phyloP scores from a whole-genome alignment of 2,797 vertebrate genomes.

The Artibeus lituratus region DNA sequence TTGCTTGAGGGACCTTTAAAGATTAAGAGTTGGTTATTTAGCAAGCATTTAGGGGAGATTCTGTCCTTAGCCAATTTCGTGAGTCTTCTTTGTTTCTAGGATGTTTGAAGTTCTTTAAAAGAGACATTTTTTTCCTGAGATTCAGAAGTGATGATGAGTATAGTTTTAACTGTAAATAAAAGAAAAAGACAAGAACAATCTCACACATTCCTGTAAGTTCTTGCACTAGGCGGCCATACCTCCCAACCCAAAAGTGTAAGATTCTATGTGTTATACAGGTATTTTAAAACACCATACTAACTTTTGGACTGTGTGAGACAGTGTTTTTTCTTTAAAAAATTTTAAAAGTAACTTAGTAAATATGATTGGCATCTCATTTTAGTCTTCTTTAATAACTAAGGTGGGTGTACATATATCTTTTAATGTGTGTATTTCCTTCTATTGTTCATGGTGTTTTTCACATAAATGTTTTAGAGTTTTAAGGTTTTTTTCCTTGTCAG shows the following conservation, averaged over 20 bases:
- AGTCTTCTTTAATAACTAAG: not conserved
- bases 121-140: constrained; percentile 3
- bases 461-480: not conserved
- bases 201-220: not conserved
- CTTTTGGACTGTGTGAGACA: not conserved
- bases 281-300: not conserved
- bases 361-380: not conserved
- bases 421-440: not conserved
- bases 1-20: constrained; percentile 55
- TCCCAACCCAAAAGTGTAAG: not conserved
- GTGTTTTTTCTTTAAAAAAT: not conserved
- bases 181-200: not conserved
- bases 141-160: not conserved
- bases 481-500: not conserved
- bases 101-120: constrained; percentile 44
- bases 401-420: not conserved
- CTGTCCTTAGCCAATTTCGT: not conserved
- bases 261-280: not conserved
- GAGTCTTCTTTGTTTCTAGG: not conserved
- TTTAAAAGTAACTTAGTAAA: not conserved
- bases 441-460: not conserved
- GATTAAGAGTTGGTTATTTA: constrained; percentile 41
- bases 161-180: not conserved
- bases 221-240: not conserved
- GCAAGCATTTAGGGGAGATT: constrained; percentile 31